Conservation (phyloP, 2,797 vertebrate genomes). For the Crypturellus tataupa region DNA sequence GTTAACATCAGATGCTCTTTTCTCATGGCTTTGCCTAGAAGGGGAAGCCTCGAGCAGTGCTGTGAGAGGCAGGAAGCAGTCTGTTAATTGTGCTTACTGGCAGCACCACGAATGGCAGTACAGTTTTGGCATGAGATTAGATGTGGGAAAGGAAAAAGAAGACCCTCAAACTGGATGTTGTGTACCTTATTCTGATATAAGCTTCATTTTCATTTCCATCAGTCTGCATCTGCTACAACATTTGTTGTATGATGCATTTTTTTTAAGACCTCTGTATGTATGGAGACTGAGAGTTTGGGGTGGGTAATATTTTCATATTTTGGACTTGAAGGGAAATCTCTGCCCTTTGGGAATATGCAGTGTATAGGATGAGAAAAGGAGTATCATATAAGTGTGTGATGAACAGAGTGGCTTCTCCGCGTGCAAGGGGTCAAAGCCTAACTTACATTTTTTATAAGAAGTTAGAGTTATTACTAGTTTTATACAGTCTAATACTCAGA, state of each 20-base stretch:
- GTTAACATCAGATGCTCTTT: neutral
- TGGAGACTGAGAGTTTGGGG: neutral
- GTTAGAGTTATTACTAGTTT: neutral
- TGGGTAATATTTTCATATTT: conserved; percentile 16
- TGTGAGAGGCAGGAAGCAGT: neutral
- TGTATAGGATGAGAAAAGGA: neutral
- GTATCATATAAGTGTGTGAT: neutral
- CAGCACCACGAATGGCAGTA: neutral
- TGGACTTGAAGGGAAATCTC: neutral
- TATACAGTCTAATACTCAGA: neutral
- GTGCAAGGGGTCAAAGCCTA: neutral
- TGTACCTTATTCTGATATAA: neutral
- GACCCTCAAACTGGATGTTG: neutral
- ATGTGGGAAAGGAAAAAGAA: neutral
- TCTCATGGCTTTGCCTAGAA: neutral
- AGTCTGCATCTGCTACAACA: neutral
- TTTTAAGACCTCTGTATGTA: neutral
- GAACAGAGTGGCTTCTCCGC: neutral
- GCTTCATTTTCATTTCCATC: neutral
- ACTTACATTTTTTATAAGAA: neutral
- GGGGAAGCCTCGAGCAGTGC: neutral
- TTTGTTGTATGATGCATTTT: neutral
- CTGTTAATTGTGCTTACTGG: neutral
- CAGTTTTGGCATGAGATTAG: neutral
- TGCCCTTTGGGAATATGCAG: neutral